Conservation (phyloP, 2,113 vertebrate genomes). For the Xerus inauris region DNA sequence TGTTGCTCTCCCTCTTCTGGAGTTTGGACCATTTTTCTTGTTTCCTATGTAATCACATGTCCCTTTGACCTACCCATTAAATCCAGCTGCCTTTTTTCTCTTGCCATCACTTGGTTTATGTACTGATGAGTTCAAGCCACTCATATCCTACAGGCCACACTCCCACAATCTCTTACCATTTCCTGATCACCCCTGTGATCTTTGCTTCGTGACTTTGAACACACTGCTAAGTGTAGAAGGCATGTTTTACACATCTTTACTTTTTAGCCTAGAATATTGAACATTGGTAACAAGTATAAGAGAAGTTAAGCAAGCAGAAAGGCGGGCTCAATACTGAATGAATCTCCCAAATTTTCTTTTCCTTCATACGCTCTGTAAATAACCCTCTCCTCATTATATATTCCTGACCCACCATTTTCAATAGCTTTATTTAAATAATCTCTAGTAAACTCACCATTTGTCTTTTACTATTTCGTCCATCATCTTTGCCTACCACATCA, state of each 20-base stretch:
- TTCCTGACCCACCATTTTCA: neutral
- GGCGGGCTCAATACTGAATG: neutral
- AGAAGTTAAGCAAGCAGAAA: neutral
- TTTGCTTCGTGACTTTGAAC: neutral
- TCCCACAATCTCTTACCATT: rapidly evolving
- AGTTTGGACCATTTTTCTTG: neutral
- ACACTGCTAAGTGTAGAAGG: neutral
- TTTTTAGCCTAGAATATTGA: neutral
- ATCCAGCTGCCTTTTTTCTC: neutral
- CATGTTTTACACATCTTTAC: neutral
- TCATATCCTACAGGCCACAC: rapidly evolving
- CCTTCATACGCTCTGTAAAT: neutral
- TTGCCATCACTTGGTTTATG: too few relatives aligned
- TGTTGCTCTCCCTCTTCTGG: neutral
- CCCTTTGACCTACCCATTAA: neutral
- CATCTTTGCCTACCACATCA: neutral
- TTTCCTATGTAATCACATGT: neutral
- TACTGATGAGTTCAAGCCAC: neutral
- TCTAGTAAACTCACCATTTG: neutral
- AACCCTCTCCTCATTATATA: neutral
- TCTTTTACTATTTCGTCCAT: neutral
- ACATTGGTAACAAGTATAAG: neutral
- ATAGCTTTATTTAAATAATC: neutral
- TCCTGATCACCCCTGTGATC: neutral
- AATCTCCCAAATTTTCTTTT: neutral